A percentile compares a stretch with the other conserved stretches of the same genome.
phyloP scores from a whole-genome alignment of 2,888 invertebrate species.

The Deilephila porcellus region DNA sequence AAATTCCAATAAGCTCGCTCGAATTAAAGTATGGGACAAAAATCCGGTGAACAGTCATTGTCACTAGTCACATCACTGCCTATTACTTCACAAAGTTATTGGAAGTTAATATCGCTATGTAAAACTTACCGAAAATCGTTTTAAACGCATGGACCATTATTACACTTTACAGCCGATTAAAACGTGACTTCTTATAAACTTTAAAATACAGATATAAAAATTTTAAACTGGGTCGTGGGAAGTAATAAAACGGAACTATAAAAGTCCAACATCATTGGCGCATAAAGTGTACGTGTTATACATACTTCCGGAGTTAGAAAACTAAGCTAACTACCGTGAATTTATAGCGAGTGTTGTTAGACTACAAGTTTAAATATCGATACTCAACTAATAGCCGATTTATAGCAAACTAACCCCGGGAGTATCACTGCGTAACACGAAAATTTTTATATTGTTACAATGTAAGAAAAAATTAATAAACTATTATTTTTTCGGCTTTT shows the following conservation, averaged over 20 bases:
- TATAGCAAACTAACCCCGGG: neutral
- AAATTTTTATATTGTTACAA: neutral
- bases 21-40: no score
- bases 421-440: neutral
- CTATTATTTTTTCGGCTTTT: no score
- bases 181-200: constrained; percentile 3
- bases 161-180: constrained; percentile 3
- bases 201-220: constrained; percentile 15
- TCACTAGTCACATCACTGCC: no score
- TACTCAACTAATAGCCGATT: constrained; percentile 36
- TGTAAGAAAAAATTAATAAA: neutral
- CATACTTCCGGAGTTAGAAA: constrained; percentile 42
- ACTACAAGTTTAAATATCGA: constrained; percentile 40
- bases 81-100: no score
- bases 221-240: neutral
- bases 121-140: no score
- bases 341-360: constrained; percentile 40
- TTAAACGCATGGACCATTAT: no score
- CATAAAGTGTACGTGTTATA: constrained; percentile 36
- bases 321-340: constrained; percentile 38
- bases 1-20: no score
- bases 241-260: constrained; percentile 1
- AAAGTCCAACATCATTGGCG: constrained; percentile 34
- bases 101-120: no score
- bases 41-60: no score